Evolutionary conservation across 2,113 vertebrate species (phyloP).

Genomic region (Toxotes chatareus): DNA sequence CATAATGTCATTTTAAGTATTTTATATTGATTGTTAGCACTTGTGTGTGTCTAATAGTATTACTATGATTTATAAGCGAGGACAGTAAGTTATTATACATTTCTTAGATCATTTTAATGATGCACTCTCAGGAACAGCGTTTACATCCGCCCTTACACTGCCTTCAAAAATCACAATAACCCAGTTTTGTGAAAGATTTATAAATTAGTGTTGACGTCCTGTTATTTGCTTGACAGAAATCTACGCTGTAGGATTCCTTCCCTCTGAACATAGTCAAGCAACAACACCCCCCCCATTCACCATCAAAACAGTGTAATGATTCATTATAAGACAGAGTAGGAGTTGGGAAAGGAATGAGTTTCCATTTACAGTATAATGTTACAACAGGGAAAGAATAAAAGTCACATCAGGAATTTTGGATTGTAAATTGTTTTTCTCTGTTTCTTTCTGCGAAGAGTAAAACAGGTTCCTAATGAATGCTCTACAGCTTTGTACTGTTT

Average conservation of each 20-base stretch:
- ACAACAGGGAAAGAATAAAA: not conserved
- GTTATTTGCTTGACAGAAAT: no score
- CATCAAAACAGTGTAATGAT: slow-evolving; percentile 2
- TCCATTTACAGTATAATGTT: not conserved
- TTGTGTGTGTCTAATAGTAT: not conserved
- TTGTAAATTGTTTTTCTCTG: not conserved
- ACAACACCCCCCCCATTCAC: not conserved
- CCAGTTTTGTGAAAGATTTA: not conserved
- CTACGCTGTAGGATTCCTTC: not conserved
- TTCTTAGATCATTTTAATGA: not conserved
- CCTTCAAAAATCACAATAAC: not conserved
- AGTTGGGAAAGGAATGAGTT: not conserved
- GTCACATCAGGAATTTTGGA: not conserved
- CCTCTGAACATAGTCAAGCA: not conserved
- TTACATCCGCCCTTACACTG: not conserved
- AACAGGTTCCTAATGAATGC: not conserved
- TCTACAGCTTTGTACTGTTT: not conserved
- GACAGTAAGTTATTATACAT: not conserved
- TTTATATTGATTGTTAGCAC: not conserved
- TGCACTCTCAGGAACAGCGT: not conserved
- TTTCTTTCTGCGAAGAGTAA: not conserved
- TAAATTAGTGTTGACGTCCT: not conserved
- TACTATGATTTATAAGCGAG: not conserved
- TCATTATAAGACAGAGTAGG: not conserved
- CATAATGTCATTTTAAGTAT: not conserved